Base-by-base conservation (phyloP, 53 echinoderm and acorn worm species). In the Crossaster papposus region DNA sequence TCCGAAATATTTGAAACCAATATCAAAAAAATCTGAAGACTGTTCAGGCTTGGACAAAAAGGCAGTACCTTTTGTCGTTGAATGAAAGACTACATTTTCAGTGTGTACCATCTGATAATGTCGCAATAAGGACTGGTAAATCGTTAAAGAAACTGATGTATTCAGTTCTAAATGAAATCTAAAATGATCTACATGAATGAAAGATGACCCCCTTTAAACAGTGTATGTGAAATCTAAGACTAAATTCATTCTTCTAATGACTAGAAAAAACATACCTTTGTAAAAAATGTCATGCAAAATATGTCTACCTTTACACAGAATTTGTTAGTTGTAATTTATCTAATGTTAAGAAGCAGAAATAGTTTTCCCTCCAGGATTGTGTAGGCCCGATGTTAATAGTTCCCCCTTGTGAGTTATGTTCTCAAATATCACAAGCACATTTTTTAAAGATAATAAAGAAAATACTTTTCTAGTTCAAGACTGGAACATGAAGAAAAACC, bases 171-270 rank as follows among this genome's bases (percentile, higher is more conserved):
- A 68, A 68, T 68, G 68, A 23, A 68, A 68, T 26, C 68, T 68
- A 68, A 68, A 28, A 68, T 68, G 68, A 68, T 68, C 68, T 68
- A 68, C 24, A 68, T 68, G 68, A 68, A 68, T 68, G 68, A 68
- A 68, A 8, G 68, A 64, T 22, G 64, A 64, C 28, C n/a, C 23
- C 7, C 2, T 23, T 20, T 23, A 3, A n/a, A n/a, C n/a, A 20
- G 12, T 58, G 12, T 4, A 26, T 68, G 29, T 11, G 10, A 26
- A 4, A 8, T n/a, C 68, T 68, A 68, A 26, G 68, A 68, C 68
- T 68, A 68, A 58, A 1, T 58, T 23, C 68, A 68, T 68, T 68
- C 68, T 68, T 3, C 68, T 68, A 68, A 4, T 17, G 11, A 68
- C 68, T 68, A 68, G 11, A 68, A 23, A 11, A 62, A 23, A 28